Base-by-base conservation (phyloP, 2,888 invertebrate genomes). In the Noctuana brunneofusca region DNA sequence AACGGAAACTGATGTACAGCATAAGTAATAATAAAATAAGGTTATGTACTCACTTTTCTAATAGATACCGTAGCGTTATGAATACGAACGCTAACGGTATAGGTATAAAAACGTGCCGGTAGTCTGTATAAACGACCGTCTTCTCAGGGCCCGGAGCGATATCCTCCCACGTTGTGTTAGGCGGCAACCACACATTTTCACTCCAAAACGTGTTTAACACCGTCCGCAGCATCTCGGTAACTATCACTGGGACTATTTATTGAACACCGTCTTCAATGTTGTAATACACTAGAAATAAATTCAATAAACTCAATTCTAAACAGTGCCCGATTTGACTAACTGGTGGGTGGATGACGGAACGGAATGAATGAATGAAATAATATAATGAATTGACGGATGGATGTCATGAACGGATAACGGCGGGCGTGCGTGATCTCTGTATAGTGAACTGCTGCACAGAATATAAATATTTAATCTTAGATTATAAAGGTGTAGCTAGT, bases 181-280 rank as follows among this genome's bases (percentile, higher is more conserved):
- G 96, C 72, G 98, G 98, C 76, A 98, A 93, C 98, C 98, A 98
- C 81, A 98, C 93, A 79, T 94, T 87, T 81, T 96, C 95, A 80
- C 94, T 95, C 98, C 97, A 97, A 84, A 97, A 96, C 66, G 78
- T 79, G 68, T 90, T 84, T 69, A 93, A 78, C 64, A 91, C 69
- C 71, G 78, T 78, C 69, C 86, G 85, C 78, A 93, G 75, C 91
- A 92, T 89, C 81, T 53, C 65, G 58, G 62, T 72, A 76, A 41
- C 73, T 69, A 12, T 62, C 64, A 64, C 64, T 68, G 50, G 54
- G 24, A 35, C 20, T 24, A 46, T 30, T 50, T 65, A 50, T 63
- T 60, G 30, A 48, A 55, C 24, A 18, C 54, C 16, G 46, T 58
- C 24, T 46, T n/a, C 22, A 59, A 62, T 54, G 38, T 56, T 59